Percentiles rank a stretch among this genome's conserved stretches.
Evolutionary conservation across 2,888 invertebrate species (phyloP).

Genomic region (Pachliopta kotzebuea): DNA sequence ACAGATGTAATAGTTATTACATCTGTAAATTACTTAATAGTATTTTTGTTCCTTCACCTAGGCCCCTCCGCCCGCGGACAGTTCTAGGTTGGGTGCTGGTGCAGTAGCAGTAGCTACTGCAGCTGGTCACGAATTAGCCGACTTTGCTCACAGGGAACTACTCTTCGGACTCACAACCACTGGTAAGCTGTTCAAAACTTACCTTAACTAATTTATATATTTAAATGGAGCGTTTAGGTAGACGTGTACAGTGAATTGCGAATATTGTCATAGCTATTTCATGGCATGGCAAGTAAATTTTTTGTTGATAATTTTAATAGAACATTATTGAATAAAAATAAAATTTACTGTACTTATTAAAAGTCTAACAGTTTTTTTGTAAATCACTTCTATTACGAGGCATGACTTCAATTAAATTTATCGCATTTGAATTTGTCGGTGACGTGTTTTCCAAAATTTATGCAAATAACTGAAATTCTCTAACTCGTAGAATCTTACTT

Average conservation of each 20-base stretch:
- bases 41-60: slow-evolving; percentile 37
- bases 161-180: slow-evolving; percentile 91
- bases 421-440: slow-evolving; percentile 31
- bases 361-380: not conserved
- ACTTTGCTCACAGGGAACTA: slow-evolving; percentile 90
- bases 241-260: no score
- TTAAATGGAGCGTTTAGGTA: no score
- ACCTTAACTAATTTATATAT: no score
- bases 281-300: no score
- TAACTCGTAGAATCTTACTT: slow-evolving; percentile 87
- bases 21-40: no score
- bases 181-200: slow-evolving; percentile 50
- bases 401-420: slow-evolving; percentile 18
- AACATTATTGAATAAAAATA: no score
- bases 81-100: slow-evolving; percentile 73
- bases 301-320: no score
- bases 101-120: slow-evolving; percentile 84
- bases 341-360: no score
- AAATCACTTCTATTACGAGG: slow-evolving; percentile 2
- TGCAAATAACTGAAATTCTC: slow-evolving; percentile 59
- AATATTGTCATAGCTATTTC: no score
- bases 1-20: no score
- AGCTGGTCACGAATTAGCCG: slow-evolving; percentile 89
- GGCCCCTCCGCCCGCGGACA: slow-evolving; percentile 80
- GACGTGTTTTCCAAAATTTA: slow-evolving; percentile 48